Base-by-base conservation (phyloP, 2,797 vertebrate genomes). In the Melanotaenia nigrans region DNA sequence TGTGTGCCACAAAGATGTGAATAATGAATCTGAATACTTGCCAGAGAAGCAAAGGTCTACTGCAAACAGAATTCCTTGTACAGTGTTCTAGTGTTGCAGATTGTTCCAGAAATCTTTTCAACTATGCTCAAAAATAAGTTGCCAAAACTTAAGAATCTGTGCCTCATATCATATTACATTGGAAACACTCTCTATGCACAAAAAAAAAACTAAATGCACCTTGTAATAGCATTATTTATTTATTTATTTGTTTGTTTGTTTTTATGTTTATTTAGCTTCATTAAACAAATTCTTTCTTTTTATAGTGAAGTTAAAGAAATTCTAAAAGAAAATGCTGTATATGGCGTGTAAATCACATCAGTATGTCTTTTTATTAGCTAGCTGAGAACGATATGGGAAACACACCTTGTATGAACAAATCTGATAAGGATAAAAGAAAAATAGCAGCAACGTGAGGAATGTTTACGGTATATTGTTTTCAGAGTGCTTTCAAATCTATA, bases 61-160 rank as follows among this genome's bases (percentile, higher is more conserved):
- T 73, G 38, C 32, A 35, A 28, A 40, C 68, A 47, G 8, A 47
- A 65, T 65, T 58, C 6, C 64, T 51, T 55, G 32, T 61, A 20
- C 10, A 74, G n/a, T 0, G 0, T 77, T 75, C 12, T 40, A 45
- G 18, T 8, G 63, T 54, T 45, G 25, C 32, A 80, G 45, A 81
- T 57, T 84, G 57, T 69, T 77, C 73, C 33, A 61, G 28, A 11
- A 45, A 49, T 47, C 5, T 79, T 68, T 66, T 61, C 22, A 65
- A 7, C 40, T 65, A 49, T 36, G 0, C 62, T 61, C 55, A 63
- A 33, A 69, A 68, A 66, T n/a, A 61, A 5, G 32, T 55, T 53
- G 24, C 32, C 53, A 62, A 70, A 59, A 5, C 2, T 53, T 75
- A 18, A 22, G 7, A 51, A 51, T 60, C 13, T 25, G 11, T 24